Conservation (phyloP, 2,888 invertebrate species). For the Eristalis arbustorum region DNA sequence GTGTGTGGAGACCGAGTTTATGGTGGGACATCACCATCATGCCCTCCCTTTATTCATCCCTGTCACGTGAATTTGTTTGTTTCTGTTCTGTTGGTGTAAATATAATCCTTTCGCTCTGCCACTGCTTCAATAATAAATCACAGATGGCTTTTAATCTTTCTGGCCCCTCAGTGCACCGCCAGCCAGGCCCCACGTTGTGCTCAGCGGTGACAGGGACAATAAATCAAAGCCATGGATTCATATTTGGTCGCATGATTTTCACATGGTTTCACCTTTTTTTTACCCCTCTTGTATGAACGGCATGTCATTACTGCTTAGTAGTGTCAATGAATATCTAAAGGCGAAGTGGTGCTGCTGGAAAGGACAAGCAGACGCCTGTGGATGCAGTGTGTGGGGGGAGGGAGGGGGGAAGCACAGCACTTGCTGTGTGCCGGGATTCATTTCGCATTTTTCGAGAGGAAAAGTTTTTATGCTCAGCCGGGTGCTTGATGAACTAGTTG, state of each 20-base stretch:
- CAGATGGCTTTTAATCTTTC: constrained; percentile 15
- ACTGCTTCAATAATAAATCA: constrained; percentile 3
- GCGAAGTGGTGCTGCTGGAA: too few species aligned
- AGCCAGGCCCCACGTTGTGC: background rate
- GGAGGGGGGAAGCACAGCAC: too few species aligned
- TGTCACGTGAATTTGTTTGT: constrained; percentile 18
- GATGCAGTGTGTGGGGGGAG: too few species aligned
- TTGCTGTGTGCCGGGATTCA: too few species aligned
- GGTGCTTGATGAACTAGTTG: too few species aligned
- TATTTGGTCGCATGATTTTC: background rate
- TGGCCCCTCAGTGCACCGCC: background rate
- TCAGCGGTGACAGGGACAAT: constrained; percentile 9
- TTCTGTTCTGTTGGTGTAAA: background rate
- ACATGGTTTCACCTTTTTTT: background rate
- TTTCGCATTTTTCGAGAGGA: too few species aligned
- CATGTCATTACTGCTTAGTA: constrained; percentile 10
- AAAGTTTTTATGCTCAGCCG: too few species aligned
- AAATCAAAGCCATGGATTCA: constrained; percentile 12
- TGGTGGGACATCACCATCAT: background rate
- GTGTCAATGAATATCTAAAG: constrained; percentile 6
- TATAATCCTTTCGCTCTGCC: constrained; percentile 13
- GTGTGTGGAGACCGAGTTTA: background rate
- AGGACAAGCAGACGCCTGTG: too few species aligned
- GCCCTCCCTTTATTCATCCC: too few species aligned
- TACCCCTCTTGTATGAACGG: background rate